Percentiles rank a stretch among this genome's conserved stretches.
Evolutionary conservation across 1,140 invertebrate genomes (phyloP).

Genomic region (Drosophila guanche): DNA sequence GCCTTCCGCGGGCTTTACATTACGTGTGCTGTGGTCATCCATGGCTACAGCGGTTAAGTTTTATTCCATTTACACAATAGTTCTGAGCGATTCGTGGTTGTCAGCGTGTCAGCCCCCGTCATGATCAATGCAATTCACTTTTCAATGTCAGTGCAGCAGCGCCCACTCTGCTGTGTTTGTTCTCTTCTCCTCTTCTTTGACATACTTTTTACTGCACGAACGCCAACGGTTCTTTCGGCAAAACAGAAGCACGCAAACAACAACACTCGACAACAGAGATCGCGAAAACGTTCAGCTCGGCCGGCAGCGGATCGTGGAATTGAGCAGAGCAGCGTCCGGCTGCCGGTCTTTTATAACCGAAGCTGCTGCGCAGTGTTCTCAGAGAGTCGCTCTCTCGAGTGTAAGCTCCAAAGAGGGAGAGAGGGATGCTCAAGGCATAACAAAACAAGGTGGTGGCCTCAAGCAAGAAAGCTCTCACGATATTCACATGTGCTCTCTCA

Average conservation of each 20-base stretch:
- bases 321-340: neutral
- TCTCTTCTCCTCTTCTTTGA: conserved; percentile 23
- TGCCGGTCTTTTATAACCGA: conserved; percentile 23
- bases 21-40: conserved; percentile 3
- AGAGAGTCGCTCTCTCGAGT: conserved; percentile 1
- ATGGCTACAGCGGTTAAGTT: neutral
- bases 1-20: neutral
- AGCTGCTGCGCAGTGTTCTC: neutral
- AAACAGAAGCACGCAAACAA: conserved; percentile 6
- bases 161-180: neutral
- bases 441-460: too few species aligned
- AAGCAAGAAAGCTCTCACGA: too few species aligned
- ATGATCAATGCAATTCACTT: conserved; percentile 29
- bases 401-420: neutral
- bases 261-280: neutral
- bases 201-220: conserved; percentile 48
- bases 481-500: too few species aligned
- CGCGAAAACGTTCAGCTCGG: neutral
- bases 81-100: neutral
- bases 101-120: conserved; percentile 5
- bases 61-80: conserved; percentile 16
- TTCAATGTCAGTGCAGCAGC: conserved; percentile 41
- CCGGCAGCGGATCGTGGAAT: neutral
- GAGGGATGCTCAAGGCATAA: too few species aligned
- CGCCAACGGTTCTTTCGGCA: conserved; percentile 29